A percentile compares a stretch with the other conserved stretches of the same genome.
Evolutionary conservation across 2,888 invertebrate genomes (phyloP).

Genomic region (Apeira syringaria): DNA sequence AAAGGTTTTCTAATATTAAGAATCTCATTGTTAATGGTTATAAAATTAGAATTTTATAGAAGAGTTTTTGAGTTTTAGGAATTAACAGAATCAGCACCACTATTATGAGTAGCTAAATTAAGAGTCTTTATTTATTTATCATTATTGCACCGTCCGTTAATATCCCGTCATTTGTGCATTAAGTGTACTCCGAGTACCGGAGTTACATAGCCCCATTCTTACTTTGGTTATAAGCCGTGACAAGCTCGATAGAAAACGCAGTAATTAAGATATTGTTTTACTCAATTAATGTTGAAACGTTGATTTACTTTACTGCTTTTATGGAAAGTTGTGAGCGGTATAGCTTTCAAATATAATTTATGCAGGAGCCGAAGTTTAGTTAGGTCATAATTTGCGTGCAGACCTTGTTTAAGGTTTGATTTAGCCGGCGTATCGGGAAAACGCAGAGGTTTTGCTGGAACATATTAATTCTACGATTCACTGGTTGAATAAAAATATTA

Average conservation of each 20-base stretch:
- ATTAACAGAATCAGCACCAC: no score
- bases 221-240: slow-evolving; percentile 26
- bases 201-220: slow-evolving; percentile 14
- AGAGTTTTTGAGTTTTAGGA: no score
- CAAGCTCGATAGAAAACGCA: slow-evolving; percentile 37
- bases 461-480: no score
- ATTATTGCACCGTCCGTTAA: no score
- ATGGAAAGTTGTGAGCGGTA: slow-evolving; percentile 42
- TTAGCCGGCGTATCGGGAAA: neutral
- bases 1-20: no score
- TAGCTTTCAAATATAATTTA: slow-evolving; percentile 35
- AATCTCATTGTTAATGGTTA: no score
- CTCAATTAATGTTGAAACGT: slow-evolving; percentile 54
- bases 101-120: no score
- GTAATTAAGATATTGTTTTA: slow-evolving; percentile 66
- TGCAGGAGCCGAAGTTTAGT: slow-evolving; percentile 14
- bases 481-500: no score
- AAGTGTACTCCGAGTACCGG: slow-evolving; percentile 9
- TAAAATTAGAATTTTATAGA: no score
- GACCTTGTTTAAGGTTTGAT: slow-evolving; percentile 9
- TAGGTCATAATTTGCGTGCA: slow-evolving; percentile 17
- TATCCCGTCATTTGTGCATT: neutral
- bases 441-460: neutral
- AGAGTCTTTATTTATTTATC: no score
- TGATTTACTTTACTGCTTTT: slow-evolving; percentile 46